Base-by-base conservation (phyloP, 2,797 vertebrate species). In the Hirundo rustica region DNA sequence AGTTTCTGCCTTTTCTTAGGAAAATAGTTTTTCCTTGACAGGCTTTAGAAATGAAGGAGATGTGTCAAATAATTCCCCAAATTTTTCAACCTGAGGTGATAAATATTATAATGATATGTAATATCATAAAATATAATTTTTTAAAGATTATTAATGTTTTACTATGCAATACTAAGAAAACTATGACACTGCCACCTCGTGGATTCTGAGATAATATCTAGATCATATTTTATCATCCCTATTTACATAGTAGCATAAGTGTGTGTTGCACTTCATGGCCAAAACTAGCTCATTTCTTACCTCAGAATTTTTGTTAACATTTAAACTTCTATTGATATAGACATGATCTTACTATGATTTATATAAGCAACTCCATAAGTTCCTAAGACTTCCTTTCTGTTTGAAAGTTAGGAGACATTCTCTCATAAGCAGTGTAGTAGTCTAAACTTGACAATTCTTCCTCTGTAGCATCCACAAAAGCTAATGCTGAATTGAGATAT, bases 101-200 rank as follows among this genome's bases (percentile, higher is more conserved):
- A 96, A 90, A 76, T 53, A 86, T 44, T 36, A 42, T 36, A 84
- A 75, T 93, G 85, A 93, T 45, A 85, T 82, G 89, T 92, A 71
- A 85, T 22, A 32, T 27, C 3, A 42, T 42, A 42, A 70, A 70
- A 48, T 62, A 21, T 17, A 30, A 13, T 30, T 94, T 97, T 85
- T 66, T 45, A 82, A 92, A 71, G 30, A 75, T 89, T 93, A 94
- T 10, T 50, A 20, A 71, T 77, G 30, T 96, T 97, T 97, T 92
- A 89, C 92, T 66, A 65, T 53, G 48, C 22, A 70, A 67, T 85
- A 83, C 88, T 89, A 96, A 92, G 85, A 60, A 95, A 97, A 93
- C 94, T 94, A 76, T 94, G 93, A 96, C 92, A 96, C 95, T 97
- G 96, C 97, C 97, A 97, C 96, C 97, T 97, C 94, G 97, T 97